Evolutionary conservation across 1,140 invertebrate species (phyloP).

Genomic region (Drosophila ercepeae): DNA sequence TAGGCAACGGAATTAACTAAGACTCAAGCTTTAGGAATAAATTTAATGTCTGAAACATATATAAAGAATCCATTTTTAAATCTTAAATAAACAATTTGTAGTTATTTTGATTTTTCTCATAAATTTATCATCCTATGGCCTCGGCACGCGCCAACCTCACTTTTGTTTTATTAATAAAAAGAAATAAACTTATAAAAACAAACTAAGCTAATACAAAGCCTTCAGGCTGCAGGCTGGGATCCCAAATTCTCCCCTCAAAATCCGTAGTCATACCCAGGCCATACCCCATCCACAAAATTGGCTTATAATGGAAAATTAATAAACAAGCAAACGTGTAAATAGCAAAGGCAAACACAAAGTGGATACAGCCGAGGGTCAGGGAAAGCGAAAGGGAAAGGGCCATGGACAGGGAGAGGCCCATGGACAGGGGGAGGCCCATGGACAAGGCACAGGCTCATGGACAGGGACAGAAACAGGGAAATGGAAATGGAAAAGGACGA

Average conservation of each 20-base stretch:
- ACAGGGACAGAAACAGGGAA: too few species aligned
- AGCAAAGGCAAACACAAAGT: slow-evolving; percentile 64
- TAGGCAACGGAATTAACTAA: too few species aligned
- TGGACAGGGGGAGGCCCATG: too few species aligned
- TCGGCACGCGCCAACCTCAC: slow-evolving; percentile 23
- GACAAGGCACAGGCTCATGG: too few species aligned
- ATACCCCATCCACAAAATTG: slow-evolving; percentile 32
- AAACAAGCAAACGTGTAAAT: slow-evolving; percentile 73
- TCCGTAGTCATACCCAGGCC: neutral
- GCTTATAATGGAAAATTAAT: slow-evolving; percentile 76
- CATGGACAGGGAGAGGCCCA: too few species aligned
- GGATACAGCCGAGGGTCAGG: slow-evolving; percentile 2
- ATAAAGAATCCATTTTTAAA: too few species aligned
- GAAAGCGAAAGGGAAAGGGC: neutral
- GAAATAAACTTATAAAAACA: slow-evolving; percentile 55
- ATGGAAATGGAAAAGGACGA: neutral
- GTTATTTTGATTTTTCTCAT: too few species aligned
- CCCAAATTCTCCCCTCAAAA: neutral
- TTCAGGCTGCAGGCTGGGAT: slow-evolving; percentile 25
- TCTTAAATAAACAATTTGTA: too few species aligned
- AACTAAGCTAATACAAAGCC: slow-evolving; percentile 56
- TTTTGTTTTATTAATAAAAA: slow-evolving; percentile 58
- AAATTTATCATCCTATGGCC: slow-evolving; percentile 11
- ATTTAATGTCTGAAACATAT: too few species aligned
- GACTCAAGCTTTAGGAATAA: neutral